phyloP scores from a whole-genome alignment of 2,113 vertebrate species.

The Malurus melanocephalus region DNA sequence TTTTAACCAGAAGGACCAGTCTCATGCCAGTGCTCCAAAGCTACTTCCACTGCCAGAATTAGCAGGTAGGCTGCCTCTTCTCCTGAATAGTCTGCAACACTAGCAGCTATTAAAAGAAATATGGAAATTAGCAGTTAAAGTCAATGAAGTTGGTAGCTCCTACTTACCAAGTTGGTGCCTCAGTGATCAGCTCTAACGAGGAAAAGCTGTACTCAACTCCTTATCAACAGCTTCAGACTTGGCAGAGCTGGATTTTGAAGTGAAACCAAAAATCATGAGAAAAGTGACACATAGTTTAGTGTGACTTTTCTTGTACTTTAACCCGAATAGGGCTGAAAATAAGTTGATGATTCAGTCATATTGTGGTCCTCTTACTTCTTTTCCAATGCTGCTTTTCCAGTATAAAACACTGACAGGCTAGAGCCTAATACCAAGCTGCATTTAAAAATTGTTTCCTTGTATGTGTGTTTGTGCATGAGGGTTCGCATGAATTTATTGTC shows the following conservation, averaged over 20 bases:
- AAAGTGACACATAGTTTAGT: neutral
- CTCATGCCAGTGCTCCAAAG: neutral
- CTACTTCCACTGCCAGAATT: neutral
- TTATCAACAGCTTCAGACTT: slow-evolving; percentile 26
- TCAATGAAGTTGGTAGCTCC: slow-evolving; percentile 19
- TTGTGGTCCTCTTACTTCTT: slow-evolving; percentile 4
- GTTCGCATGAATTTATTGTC: slow-evolving; percentile 34
- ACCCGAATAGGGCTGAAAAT: neutral
- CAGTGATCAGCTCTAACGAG: slow-evolving; percentile 38
- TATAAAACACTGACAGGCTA: neutral
- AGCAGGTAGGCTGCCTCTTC: neutral
- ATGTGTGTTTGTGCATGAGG: slow-evolving; percentile 15
- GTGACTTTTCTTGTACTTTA: slow-evolving; percentile 13
- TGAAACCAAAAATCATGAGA: slow-evolving; percentile 35
- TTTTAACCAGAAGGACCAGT: slow-evolving; percentile 12
- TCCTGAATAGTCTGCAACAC: neutral
- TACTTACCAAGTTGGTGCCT: slow-evolving; percentile 37
- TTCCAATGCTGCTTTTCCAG: neutral
- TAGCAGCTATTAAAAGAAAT: slow-evolving; percentile 17
- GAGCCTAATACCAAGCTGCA: slow-evolving; percentile 3
- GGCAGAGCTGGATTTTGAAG: slow-evolving; percentile 30
- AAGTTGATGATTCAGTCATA: slow-evolving; percentile 9
- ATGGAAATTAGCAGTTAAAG: slow-evolving; percentile 37
- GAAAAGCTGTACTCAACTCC: neutral
- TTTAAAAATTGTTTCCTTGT: slow-evolving; percentile 10